phyloP scores from a whole-genome alignment of 2,797 vertebrate genomes.

The Scomberomorus guttatus region DNA sequence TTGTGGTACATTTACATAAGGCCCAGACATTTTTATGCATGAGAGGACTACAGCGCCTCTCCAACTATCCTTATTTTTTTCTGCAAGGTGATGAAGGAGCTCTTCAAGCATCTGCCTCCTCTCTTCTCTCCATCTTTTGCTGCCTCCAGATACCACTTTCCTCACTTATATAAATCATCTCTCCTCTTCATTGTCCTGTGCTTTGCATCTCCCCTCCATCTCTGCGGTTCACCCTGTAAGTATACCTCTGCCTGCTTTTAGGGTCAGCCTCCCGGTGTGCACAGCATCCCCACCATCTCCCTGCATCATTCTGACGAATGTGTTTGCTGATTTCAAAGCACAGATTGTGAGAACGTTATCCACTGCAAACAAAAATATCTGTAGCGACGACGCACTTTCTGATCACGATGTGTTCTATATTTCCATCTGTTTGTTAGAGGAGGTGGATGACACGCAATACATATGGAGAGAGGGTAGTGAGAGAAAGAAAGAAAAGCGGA shows the following conservation, averaged over 20 bases:
- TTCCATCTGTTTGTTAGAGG: not conserved
- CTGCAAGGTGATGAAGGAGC: conserved; percentile 5
- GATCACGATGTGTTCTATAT: not conserved
- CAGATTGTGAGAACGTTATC: not conserved
- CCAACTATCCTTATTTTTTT: not conserved
- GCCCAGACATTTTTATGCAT: not conserved
- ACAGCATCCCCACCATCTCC: too few species aligned
- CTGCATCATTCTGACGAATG: not conserved
- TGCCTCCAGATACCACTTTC: not conserved
- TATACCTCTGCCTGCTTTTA: not conserved
- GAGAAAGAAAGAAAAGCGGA: conserved; percentile 4
- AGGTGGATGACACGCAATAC: not conserved
- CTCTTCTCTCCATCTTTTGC: not conserved
- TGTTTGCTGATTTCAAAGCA: not conserved
- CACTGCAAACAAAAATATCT: not conserved
- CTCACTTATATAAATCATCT: not conserved
- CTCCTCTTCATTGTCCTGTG: not conserved
- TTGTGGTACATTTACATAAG: not conserved
- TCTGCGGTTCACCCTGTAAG: not conserved
- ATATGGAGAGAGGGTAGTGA: not conserved
- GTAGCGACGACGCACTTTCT: not conserved
- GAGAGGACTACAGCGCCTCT: not conserved
- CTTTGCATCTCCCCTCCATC: not conserved
- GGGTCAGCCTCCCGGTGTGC: not conserved
- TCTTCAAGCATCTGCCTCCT: conserved; percentile 1